Conservation (phyloP, 2,113 vertebrate species). For the Scophthalmus maximus region DNA sequence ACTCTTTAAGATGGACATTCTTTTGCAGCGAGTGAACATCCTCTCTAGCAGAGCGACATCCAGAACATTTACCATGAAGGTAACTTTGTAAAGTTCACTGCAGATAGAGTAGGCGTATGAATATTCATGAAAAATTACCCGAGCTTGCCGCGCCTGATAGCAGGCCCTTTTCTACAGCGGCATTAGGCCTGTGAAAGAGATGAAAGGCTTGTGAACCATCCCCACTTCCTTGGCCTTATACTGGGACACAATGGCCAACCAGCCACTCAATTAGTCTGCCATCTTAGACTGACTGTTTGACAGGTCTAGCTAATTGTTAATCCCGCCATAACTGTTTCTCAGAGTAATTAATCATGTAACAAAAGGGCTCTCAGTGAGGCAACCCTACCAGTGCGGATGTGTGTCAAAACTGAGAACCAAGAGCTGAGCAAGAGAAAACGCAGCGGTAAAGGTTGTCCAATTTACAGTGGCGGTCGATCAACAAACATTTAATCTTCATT, state of each 20-base stretch:
- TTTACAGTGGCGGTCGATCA: constrained; percentile 82
- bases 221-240: constrained; percentile 78
- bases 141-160: constrained; percentile 70
- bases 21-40: constrained; percentile 15
- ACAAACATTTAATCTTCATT: constrained; percentile 87
- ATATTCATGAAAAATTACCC: constrained; percentile 83
- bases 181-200: constrained; percentile 76
- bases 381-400: constrained; percentile 85
- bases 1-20: background rate
- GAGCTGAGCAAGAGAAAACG: constrained; percentile 48
- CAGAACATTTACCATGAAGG: constrained; percentile 77
- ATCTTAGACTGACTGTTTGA: constrained; percentile 93
- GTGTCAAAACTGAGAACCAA: constrained; percentile 67
- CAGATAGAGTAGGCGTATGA: constrained; percentile 65
- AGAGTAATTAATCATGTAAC: constrained; percentile 97
- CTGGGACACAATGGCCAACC: constrained; percentile 90
- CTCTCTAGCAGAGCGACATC: constrained; percentile 29
- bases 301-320: constrained; percentile 95
- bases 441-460: constrained; percentile 83
- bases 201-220: constrained; percentile 79
- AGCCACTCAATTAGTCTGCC: constrained; percentile 94
- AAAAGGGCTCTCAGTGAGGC: constrained; percentile 85
- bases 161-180: constrained; percentile 54
- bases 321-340: constrained; percentile 92
- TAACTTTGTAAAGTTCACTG: constrained; percentile 81